Evolutionary conservation across 1,140 invertebrate species (phyloP).

Genomic region (Gonioctena quinquepunctata): DNA sequence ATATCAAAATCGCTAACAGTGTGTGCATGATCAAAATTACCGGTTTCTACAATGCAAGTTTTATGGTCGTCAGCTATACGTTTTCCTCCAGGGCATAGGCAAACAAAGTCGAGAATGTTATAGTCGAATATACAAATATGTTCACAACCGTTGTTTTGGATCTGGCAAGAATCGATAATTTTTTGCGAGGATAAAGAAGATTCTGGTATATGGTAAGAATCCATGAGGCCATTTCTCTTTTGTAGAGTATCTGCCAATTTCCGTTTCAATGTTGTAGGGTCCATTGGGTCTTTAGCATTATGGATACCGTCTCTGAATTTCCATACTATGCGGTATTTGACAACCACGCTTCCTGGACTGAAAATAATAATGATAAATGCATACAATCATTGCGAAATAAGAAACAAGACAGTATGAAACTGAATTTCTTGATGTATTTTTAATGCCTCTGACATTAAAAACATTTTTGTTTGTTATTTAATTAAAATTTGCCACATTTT

Average conservation of each 20-base stretch:
- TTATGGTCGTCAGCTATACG: constrained; percentile 57
- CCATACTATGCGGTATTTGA: constrained; percentile 68
- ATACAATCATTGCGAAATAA: too few species aligned
- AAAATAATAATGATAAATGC: too few species aligned
- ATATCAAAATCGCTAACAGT: not conserved
- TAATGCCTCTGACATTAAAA: too few species aligned
- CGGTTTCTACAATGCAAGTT: constrained; percentile 53
- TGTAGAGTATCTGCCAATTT: constrained; percentile 58
- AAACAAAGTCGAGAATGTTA: constrained; percentile 64
- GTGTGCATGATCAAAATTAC: too few species aligned
- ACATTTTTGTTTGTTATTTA: too few species aligned
- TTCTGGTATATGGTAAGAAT: constrained; percentile 60
- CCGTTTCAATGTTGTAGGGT: constrained; percentile 57
- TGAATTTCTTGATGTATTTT: too few species aligned
- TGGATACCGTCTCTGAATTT: constrained; percentile 58
- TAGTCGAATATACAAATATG: constrained; percentile 77
- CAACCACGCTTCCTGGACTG: constrained; percentile 67
- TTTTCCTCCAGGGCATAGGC: constrained; percentile 68
- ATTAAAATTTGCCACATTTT: too few species aligned
- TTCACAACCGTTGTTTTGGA: constrained; percentile 75
- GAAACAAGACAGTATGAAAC: too few species aligned
- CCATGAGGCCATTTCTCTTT: constrained; percentile 59
- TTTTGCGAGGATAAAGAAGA: constrained; percentile 56
- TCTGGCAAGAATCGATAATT: constrained; percentile 74
- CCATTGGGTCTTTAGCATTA: constrained; percentile 59